phyloP scores from a whole-genome alignment of 2,888 invertebrate genomes.

The Agrypnus murinus region DNA sequence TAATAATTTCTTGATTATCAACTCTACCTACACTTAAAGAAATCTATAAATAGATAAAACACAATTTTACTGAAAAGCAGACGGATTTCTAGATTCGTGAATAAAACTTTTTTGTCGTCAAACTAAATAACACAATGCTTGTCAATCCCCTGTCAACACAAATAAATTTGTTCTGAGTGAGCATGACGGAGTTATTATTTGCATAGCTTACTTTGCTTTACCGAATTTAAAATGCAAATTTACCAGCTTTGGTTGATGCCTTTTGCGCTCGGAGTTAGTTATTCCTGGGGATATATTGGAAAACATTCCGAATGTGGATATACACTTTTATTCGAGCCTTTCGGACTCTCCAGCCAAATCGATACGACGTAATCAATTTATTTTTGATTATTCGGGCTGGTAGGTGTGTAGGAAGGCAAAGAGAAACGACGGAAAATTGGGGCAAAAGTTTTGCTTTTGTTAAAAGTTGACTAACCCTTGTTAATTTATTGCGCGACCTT shows the following conservation, averaged over 20 bases:
- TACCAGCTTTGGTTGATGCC: slow-evolving; percentile 3
- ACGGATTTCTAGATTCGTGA: slow-evolving; percentile 7
- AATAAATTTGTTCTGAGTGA: slow-evolving; percentile 36
- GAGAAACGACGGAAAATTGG: slow-evolving; percentile 1
- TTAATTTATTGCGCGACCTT: slow-evolving; percentile 25
- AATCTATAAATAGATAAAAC: no score
- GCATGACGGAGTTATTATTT: slow-evolving; percentile 38
- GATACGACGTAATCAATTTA: slow-evolving; percentile 4
- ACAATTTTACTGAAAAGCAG: no score
- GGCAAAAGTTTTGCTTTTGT: slow-evolving; percentile 20
- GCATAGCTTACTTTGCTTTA: slow-evolving; percentile 34
- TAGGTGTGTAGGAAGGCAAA: neutral
- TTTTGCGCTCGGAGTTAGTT: neutral
- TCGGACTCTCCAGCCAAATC: neutral
- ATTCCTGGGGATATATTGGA: slow-evolving; percentile 5
- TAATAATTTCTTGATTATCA: no score
- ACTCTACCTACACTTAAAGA: no score
- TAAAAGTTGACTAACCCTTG: slow-evolving; percentile 21
- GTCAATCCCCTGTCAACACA: slow-evolving; percentile 38
- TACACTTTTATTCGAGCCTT: neutral
- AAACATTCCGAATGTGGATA: neutral
- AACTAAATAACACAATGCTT: slow-evolving; percentile 32
- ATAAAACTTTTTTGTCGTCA: slow-evolving; percentile 1
- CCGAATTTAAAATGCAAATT: slow-evolving; percentile 39
- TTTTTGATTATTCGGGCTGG: slow-evolving; percentile 11